A percentile compares a stretch with the other conserved stretches of the same genome.
Evolutionary conservation across 2,113 vertebrate genomes (phyloP).

Genomic region (Amblyornis subalaris): DNA sequence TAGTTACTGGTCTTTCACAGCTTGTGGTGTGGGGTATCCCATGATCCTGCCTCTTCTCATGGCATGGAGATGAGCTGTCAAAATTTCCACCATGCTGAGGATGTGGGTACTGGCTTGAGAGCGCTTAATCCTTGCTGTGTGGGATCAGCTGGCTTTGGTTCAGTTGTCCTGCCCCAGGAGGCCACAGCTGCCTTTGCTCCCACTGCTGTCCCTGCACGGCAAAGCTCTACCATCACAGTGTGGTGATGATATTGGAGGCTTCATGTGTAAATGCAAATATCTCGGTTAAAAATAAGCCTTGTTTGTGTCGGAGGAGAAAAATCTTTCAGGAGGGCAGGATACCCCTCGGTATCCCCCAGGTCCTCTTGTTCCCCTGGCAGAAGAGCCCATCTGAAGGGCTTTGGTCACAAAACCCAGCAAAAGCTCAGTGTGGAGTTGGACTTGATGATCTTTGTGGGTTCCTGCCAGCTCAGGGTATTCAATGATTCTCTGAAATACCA

Average conservation of each 20-base stretch:
- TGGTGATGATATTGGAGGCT: too few relatives aligned
- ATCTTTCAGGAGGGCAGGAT: background rate
- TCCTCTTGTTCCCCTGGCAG: fast-evolving
- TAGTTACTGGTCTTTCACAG: background rate
- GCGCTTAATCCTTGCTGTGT: fast-evolving
- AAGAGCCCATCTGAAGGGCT: background rate
- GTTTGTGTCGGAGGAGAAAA: background rate
- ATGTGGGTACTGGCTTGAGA: background rate
- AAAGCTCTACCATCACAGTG: background rate
- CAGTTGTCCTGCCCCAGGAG: background rate
- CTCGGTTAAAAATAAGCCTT: background rate
- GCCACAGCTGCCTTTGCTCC: background rate
- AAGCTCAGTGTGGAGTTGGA: fast-evolving
- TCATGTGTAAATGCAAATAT: fast-evolving
- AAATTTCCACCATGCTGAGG: background rate
- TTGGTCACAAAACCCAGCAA: too few relatives aligned
- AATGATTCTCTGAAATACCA: background rate
- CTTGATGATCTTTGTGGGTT: fast-evolving
- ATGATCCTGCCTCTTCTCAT: background rate
- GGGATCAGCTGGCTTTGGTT: background rate
- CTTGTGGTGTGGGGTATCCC: background rate
- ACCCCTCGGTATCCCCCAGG: background rate
- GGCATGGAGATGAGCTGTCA: background rate
- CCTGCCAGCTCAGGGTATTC: fast-evolving
- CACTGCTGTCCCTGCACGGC: background rate